A percentile compares a stretch with the other conserved stretches of the same genome.
Conservation (phyloP, 2,888 invertebrate species). For the Lepetodrilus schrolli region DNA sequence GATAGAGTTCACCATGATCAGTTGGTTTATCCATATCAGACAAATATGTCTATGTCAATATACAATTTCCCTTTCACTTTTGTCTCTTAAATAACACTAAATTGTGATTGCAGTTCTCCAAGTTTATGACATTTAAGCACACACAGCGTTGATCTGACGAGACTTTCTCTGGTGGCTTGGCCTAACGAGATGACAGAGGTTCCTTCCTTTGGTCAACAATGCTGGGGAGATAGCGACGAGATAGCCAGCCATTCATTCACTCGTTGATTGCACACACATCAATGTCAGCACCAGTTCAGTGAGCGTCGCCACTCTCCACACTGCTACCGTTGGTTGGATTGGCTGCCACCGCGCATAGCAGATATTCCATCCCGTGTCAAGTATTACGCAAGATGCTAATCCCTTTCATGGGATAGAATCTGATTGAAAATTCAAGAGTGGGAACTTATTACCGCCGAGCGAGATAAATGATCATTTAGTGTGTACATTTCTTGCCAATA, state of each 20-base stretch:
- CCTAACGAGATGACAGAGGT: not conserved
- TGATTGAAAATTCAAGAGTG: not conserved
- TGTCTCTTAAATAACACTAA: no score
- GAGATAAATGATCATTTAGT: not conserved
- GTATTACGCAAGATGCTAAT: not conserved
- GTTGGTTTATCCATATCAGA: no score
- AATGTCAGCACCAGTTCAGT: not conserved
- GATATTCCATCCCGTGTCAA: not conserved
- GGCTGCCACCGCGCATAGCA: not conserved
- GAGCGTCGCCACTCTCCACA: not conserved
- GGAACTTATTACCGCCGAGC: not conserved
- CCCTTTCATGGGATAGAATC: not conserved
- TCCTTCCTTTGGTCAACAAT: not conserved
- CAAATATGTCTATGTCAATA: no score
- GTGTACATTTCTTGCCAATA: not conserved
- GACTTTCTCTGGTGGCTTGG: no score
- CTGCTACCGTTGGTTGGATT: not conserved
- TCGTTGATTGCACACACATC: not conserved
- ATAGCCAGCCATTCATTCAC: slow-evolving; percentile 11
- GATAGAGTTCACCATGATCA: no score
- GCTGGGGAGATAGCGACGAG: not conserved
- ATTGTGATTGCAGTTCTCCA: no score
- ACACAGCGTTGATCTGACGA: no score
- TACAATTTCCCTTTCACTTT: no score
- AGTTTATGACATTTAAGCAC: no score